Percentiles rank a stretch among this genome's conserved stretches.
These are phyloP conservation scores for Cyaniris semiargus DNA, from an alignment of 2,888 invertebrate species.

Conservation along the genomic window DNA sequence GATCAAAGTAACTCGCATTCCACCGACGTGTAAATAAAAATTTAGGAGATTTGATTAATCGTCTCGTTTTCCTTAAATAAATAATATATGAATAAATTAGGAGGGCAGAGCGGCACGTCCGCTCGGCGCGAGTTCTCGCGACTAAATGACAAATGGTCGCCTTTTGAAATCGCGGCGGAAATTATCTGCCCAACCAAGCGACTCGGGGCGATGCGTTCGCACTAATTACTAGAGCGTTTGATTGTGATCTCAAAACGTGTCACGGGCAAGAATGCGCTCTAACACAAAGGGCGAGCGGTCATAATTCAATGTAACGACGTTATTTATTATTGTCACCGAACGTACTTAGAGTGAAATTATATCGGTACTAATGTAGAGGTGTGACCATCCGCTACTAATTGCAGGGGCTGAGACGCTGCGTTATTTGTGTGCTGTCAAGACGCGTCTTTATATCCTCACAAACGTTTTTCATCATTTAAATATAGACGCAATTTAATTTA, in stretches of 20 bases:
- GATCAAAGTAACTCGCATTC: conserved; percentile 68
- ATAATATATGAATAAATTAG: conserved; percentile 80
- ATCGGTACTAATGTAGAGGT: conserved; percentile 73
- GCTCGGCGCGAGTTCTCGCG: conserved; percentile 69
- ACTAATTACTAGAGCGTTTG: conserved; percentile 78
- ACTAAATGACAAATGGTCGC: conserved; percentile 77
- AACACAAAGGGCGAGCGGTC: conserved; percentile 47
- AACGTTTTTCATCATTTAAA: conserved; percentile 58
- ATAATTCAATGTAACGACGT: conserved; percentile 46
- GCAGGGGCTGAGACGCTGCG: conserved; percentile 62
- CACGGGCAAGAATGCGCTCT: conserved; percentile 52
- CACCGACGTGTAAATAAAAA: conserved; percentile 74
- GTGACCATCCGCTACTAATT: conserved; percentile 80
- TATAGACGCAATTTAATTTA: conserved; percentile 47
- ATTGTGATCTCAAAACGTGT: conserved; percentile 65
- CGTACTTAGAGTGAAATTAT: conserved; percentile 78
- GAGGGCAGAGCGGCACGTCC: conserved; percentile 69
- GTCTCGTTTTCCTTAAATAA: conserved; percentile 78
- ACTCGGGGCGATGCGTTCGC: conserved; percentile 68
- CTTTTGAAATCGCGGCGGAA: conserved; percentile 79
- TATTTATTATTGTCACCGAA: conserved; percentile 72
- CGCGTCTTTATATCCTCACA: conserved; percentile 62
- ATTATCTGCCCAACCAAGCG: conserved; percentile 78
- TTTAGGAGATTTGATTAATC: conserved; percentile 77
- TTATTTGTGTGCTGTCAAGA: conserved; percentile 69